Evolutionary conservation across 2,797 vertebrate species (phyloP), one percentile per base, ranked within the genome.

Genomic region (Lycodopsis pacificus): DNA sequence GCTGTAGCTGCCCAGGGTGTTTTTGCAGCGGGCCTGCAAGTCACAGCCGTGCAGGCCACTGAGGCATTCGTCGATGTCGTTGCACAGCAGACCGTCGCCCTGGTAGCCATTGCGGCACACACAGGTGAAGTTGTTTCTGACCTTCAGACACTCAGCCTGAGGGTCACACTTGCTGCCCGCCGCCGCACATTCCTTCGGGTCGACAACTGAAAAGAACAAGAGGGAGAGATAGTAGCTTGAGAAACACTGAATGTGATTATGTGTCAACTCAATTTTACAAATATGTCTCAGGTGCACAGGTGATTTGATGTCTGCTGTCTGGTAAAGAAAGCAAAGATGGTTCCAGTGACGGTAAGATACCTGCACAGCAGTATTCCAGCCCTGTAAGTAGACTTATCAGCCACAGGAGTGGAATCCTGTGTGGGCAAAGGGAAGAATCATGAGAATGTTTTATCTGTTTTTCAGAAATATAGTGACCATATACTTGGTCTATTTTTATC

Each of bases 1-100:
- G 38, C 6, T 91, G 81, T 94, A 96, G 89, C 93, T 94, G 59
- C 96, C 96, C 42, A 86, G 57, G 4, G 88, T 94, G 87, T 97
- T 96, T 70, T 62, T 88, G 82, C 96, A 97, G 25, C 7, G 46
- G 8, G 94, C 95, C 38, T 89, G 90, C 2, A 4, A 5, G 75
- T 95, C 89, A 80, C 96, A 96, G 20, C 15, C n/a, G 48, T 95
- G 88, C 56, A 95, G 73, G 40, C 89, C 88, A 6, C 49, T 85
- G 19, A 48, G 22, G 72, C 96, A 97, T 83, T 96, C 96, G 2
- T 97, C 90, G 0, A 96, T 89, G 83, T 97, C 96, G 0, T 2
- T 78, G 76, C 96, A 96, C 44, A 72, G 34, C 19, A 85, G 44
- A 22, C 96, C 96, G 5, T 93, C 59, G 2, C 96, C 96, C 13